Evolutionary conservation across 2,888 invertebrate genomes (phyloP).

Genomic region (Chrysomela aeneicollis): DNA sequence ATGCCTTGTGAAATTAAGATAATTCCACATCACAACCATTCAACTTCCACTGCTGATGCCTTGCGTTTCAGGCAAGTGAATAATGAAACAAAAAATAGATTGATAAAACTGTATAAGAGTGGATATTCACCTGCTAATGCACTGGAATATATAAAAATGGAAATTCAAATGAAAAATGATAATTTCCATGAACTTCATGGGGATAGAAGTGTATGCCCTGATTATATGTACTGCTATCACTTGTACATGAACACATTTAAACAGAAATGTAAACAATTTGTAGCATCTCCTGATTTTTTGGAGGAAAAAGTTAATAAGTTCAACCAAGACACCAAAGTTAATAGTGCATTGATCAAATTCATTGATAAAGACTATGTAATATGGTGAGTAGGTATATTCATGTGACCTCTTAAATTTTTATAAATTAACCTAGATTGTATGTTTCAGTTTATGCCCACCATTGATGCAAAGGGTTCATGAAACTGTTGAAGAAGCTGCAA

Average conservation of each 20-base stretch:
- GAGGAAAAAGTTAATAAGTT: background rate
- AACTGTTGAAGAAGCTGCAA: background rate
- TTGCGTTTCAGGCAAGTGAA: background rate
- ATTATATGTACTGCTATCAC: background rate
- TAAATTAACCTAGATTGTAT: background rate
- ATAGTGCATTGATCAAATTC: background rate
- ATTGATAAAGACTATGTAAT: background rate
- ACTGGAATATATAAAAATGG: background rate
- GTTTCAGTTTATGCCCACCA: constrained; percentile 1
- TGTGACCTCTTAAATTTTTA: background rate
- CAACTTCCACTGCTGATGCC: background rate
- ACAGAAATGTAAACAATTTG: background rate
- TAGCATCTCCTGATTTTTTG: background rate
- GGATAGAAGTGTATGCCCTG: background rate
- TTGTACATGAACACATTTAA: background rate
- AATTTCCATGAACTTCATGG: background rate
- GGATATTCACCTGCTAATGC: background rate
- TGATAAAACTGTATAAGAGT: background rate
- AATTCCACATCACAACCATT: background rate
- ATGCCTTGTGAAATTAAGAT: background rate
- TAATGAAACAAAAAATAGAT: background rate
- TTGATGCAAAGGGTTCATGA: constrained; percentile 6
- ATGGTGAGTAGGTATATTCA: background rate
- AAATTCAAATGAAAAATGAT: background rate
- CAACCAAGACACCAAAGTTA: background rate